Evolutionary conservation across 2,797 vertebrate species (phyloP).

Genomic region (Cyprinella venusta): DNA sequence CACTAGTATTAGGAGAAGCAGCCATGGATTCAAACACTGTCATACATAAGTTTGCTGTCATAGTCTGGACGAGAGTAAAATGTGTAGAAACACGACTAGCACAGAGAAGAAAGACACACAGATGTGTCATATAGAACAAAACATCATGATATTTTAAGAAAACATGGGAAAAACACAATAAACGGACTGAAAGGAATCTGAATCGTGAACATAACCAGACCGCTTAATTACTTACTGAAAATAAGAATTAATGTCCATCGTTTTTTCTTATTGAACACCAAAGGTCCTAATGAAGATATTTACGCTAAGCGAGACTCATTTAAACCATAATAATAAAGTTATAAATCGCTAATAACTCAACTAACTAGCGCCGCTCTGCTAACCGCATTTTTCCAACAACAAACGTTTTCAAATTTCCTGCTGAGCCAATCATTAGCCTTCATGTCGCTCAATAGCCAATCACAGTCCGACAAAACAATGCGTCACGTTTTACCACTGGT

Average conservation of each 20-base stretch:
- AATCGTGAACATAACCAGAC: neutral
- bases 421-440: neutral
- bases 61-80: neutral
- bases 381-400: neutral
- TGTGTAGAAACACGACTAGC: neutral
- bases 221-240: constrained; percentile 48
- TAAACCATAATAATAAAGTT: neutral
- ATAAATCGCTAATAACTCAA: no score
- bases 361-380: neutral
- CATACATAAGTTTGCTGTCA: neutral
- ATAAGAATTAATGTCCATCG: constrained; percentile 53
- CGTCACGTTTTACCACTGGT: neutral
- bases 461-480: neutral
- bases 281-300: no score
- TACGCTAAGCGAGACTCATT: neutral
- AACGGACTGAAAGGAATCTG: no score
- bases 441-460: constrained; percentile 7
- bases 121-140: neutral
- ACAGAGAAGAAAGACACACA: neutral
- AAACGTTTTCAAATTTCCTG: constrained; percentile 48
- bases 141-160: no score
- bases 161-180: neutral
- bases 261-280: neutral
- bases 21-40: neutral
- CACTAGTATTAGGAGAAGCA: neutral